Evolutionary conservation across 1,140 invertebrate species (phyloP), one percentile per base, ranked within the genome.

Genomic region (Lutraria rhynchaena): DNA sequence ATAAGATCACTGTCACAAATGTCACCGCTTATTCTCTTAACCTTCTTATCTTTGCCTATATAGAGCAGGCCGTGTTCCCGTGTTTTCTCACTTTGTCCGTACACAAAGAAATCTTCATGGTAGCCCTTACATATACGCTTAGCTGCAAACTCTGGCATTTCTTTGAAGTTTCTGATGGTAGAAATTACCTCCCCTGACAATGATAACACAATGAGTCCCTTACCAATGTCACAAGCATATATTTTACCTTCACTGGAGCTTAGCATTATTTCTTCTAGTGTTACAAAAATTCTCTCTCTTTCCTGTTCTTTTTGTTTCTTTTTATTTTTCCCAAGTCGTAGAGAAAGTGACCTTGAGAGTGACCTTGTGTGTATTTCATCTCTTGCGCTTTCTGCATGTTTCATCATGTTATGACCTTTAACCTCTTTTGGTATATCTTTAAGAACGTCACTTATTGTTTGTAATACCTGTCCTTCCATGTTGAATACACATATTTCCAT

Each of bases 191-290:
- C 17, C 17, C 57, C 73, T n/a, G 46, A 29, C 7, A 24, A 24
- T 49, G 35, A 31, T 41, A 75, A n/a, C 29, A 75, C 41, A 15
- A 75, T 31, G 15, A 75, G 41, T n/a, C 73, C 73, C 29, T 75
- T 44, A 24, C 41, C 73, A 15, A 31, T 1, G 29, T 75, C 73
- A 75, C 73, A 75, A 3, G 55, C 55, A 27, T 75, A 75, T 27
- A 75, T 24, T 61, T 35, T 75, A 13, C 35, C 22, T 24, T 35
- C 55, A 29, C 3, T 51, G n/a, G 41, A n/a, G 31, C 57, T 49
- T 4, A 75, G 15, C 37, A 75, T 60, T n/a, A 75, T 75, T 31
- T 75, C 73, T 75, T 75, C 73, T 44, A 75, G 37, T 13, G 11
- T 17, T 22, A 19, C 5, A 58, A 75, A 75, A 29, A 75, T 75